phyloP scores from a whole-genome alignment of 2,113 vertebrate species.

The Ifrita kowaldi region DNA sequence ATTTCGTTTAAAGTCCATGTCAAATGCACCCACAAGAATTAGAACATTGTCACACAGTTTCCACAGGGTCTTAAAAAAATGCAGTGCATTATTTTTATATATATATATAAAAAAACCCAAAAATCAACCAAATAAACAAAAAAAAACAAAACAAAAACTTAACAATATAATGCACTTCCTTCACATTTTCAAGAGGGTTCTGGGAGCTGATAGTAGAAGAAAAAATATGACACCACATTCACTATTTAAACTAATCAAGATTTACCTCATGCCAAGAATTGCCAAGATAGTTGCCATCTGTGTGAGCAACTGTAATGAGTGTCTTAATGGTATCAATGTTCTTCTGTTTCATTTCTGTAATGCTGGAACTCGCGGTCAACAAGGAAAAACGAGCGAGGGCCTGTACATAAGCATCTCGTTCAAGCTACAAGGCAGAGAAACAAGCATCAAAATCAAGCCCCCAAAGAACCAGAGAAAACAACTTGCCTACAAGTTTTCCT shows the following conservation, averaged over 20 bases:
- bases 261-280: conserved; percentile 97
- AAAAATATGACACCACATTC: background rate
- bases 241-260: background rate
- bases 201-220: background rate
- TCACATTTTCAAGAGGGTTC: background rate
- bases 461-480: background rate
- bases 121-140: background rate
- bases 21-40: background rate
- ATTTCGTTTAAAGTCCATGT: background rate
- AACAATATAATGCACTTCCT: background rate
- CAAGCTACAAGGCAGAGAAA: conserved; percentile 77
- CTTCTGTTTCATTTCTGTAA: conserved; percentile 99
- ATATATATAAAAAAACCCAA: too few species aligned
- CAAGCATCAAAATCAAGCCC: background rate
- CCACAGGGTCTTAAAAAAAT: background rate
- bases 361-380: conserved; percentile 95
- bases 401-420: conserved; percentile 94
- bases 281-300: conserved; percentile 94
- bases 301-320: conserved; percentile 95
- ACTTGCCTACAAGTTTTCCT: background rate
- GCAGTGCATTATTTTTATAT: background rate
- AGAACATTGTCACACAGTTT: background rate
- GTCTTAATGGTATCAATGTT: conserved; percentile 99
- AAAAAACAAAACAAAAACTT: background rate
- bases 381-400: conserved; percentile 94